Evolutionary conservation across 2,797 vertebrate species (phyloP), one percentile per base, ranked within the genome.

Genomic region (Tympanoctomys barrerae): DNA sequence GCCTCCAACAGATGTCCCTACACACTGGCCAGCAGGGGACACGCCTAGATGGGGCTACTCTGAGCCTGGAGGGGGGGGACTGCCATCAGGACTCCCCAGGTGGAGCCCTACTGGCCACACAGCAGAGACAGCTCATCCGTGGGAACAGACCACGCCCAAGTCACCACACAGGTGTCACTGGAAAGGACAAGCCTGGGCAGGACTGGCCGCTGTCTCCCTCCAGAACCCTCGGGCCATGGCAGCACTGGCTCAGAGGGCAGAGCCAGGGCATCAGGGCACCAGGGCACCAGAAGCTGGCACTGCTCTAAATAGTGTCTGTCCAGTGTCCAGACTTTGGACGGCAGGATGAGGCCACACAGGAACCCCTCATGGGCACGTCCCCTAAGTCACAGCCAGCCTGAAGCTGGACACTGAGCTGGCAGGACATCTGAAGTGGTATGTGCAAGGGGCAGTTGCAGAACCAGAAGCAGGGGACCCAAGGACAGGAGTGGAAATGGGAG

Each of bases 291-390:
- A 42, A 9, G 46, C 54, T 64, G 2, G 66, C 66, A 42, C 31
- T 33, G 0, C 22, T 80, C 10, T 9, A 13, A 12, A n/a, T 1
- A 0, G 1, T 2, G 4, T 14, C 54, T 13, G 36, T 7, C 70
- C 62, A 2, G 9, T 0, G 0, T 19, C 28, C 10, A 12, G 36
- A 16, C 0, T 1, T 31, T 3, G 12, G 64, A 79, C 3, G n/a
- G 52, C 49, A 2, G 70, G n/a, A 11, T 11, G 28, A 59, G 19
- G 70, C 13, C 13, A 4, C 26, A 57, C 3, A 4, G 7, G 24
- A 22, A 12, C 16, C 5, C 9, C 61, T 54, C 19, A 42, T 0
- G 0, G 33, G 12, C 11, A 54, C 66, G 7, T 28, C 7, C 36
- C 46, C 85, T 33, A 5, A n/a, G 33, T 49, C 16, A 7, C 7